Base-by-base conservation (phyloP, 2,113 vertebrate species). In the Myiagra hebetior region DNA sequence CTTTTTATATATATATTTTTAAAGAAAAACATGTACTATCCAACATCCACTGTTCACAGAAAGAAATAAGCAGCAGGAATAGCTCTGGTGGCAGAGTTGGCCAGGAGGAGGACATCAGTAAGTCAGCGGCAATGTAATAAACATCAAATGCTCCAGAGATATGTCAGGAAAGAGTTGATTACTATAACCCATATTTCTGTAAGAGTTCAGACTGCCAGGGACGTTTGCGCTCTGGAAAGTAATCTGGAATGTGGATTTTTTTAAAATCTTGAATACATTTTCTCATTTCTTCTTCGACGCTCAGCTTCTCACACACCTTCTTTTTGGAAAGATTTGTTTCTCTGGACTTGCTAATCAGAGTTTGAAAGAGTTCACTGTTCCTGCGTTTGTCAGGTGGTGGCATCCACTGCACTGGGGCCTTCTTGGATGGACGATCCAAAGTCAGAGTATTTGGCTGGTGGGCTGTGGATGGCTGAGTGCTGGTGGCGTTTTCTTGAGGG, bases 331-430 rank as follows among this genome's bases (percentile, higher is more conserved):
- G 98, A 56, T 98, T 99, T 15, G 98, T 98, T 95, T 98, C 98
- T 83, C 98, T 97, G 72, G 98, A 98, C 95, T 98, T 98, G 94
- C 98, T 99, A 96, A 98, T 99, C 92, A 99, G 98, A 24, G 99
- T 98, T 97, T 99, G 98, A 98, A 99, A 99, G 89, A 99, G 98
- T 98, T 99, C 99, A 87, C 99, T 99, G 98, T 99, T 99, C 73
- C 99, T 98, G 89, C 99, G 98, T 97, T 99, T 99, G 92, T 99
- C 98, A 14, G 98, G 98, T 1, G 98, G 94, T 41, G 98, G 98
- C 98, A 99, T 98, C 98, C 98, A 99, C 67, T 98, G 98, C 68
- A 98, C 97, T 0, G 98, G 98, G 1, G 98, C 98, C 62, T 99
- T 99, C 97, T 98, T 99, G 11, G 98, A 98, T 0, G 98, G 98